A percentile compares a stretch with the other conserved stretches of the same genome.
phyloP scores from a whole-genome alignment of 2,113 vertebrate genomes.

The Heterochromis multidens region DNA sequence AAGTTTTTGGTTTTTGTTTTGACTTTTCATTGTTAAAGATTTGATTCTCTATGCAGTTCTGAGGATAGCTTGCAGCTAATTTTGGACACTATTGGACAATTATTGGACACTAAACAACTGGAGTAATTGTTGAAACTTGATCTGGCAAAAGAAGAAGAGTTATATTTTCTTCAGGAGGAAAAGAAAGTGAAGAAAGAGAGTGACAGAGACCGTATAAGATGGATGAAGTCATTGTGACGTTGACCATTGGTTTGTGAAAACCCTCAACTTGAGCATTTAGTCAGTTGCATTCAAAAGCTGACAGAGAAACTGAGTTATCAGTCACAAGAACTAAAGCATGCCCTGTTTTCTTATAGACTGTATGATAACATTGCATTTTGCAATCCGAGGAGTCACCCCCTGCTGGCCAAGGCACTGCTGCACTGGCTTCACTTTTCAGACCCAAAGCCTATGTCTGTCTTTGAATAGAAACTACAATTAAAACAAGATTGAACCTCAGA shows the following conservation, averaged over 20 bases:
- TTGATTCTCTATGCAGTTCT: background rate
- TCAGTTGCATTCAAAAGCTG: background rate
- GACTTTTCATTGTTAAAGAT: background rate
- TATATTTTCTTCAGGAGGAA: background rate
- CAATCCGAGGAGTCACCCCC: background rate
- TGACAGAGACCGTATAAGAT: background rate
- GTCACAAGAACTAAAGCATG: background rate
- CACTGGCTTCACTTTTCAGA: background rate
- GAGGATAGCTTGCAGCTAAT: background rate
- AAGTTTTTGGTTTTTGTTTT: background rate
- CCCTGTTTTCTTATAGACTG: background rate
- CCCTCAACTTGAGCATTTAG: background rate
- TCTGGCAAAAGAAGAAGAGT: background rate
- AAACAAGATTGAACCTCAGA: background rate
- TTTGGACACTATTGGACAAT: background rate
- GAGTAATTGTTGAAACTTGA: background rate
- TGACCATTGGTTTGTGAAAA: fast-evolving
- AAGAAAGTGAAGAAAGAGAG: background rate
- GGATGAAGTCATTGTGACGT: background rate
- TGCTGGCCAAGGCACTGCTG: background rate
- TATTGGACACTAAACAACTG: background rate
- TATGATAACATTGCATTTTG: background rate
- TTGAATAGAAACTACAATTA: background rate
- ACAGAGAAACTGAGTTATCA: background rate
- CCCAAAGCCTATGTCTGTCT: background rate